Evolutionary conservation across 2,888 invertebrate species (phyloP).

Genomic region (Trachelus tabidus): DNA sequence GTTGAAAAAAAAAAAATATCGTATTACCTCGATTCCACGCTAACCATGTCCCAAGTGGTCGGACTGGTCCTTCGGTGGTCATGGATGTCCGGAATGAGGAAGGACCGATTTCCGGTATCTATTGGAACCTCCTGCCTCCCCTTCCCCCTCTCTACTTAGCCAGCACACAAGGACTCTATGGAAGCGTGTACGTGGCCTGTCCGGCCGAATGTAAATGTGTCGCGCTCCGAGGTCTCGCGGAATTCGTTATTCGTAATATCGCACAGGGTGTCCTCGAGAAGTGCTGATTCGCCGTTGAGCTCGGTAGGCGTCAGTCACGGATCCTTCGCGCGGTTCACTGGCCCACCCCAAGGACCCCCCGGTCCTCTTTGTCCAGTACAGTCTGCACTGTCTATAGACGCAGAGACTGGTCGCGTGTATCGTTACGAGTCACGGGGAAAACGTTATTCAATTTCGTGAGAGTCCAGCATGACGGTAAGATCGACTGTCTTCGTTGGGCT

Average conservation of each 20-base stretch:
- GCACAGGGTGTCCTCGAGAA: not conserved
- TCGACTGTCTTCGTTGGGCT: not conserved
- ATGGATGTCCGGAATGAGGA: not conserved
- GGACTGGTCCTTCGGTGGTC: not conserved
- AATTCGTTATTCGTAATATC: not conserved
- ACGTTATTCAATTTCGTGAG: not conserved
- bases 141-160: not conserved
- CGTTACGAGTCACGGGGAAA: not conserved
- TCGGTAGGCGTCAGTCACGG: slow-evolving; percentile 2
- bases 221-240: not conserved
- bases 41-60: not conserved
- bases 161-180: not conserved
- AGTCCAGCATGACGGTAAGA: not conserved
- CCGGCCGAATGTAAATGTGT: not conserved
- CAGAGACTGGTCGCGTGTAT: not conserved
- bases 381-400: not conserved
- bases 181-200: not conserved
- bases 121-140: not conserved
- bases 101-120: not conserved
- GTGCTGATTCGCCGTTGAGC: not conserved
- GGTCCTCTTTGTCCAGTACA: not conserved
- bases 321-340: slow-evolving; percentile 43
- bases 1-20: slow-evolving; percentile 22
- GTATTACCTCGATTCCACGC: slow-evolving; percentile 16
- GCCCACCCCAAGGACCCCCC: slow-evolving; percentile 47